phyloP scores from a whole-genome alignment of 1,140 invertebrate genomes.

The Drosophila neocordata region DNA sequence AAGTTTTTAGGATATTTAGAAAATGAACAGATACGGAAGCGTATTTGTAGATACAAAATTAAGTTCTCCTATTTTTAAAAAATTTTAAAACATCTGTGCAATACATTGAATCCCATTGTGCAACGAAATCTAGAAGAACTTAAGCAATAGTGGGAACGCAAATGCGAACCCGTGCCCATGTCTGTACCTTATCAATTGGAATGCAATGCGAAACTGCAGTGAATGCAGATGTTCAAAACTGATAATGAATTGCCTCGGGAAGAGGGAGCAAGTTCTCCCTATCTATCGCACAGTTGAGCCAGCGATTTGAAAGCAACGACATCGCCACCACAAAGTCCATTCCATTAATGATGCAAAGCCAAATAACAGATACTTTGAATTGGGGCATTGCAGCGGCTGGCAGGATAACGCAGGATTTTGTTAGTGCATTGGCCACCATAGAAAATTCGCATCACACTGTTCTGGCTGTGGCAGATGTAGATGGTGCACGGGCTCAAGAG shows the following conservation, averaged over 20 bases:
- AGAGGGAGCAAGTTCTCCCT: conserved; percentile 22
- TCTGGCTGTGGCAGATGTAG: conserved; percentile 90
- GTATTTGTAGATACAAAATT: neutral
- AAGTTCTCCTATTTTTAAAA: too few relatives aligned
- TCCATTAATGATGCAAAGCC: conserved; percentile 50
- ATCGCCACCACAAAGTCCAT: conserved; percentile 4
- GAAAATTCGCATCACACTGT: conserved; percentile 86
- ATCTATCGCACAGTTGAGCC: conserved; percentile 36
- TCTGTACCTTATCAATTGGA: conserved; percentile 48
- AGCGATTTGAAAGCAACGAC: conserved; percentile 19
- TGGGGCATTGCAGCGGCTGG: conserved; percentile 91
- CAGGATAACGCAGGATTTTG: conserved; percentile 92
- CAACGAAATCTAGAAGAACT: neutral
- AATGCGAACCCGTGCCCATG: neutral
- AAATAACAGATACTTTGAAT: conserved; percentile 40
- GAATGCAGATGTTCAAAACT: conserved; percentile 61
- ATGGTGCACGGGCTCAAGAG: conserved; percentile 86
- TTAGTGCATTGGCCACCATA: conserved; percentile 86
- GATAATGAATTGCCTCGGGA: conserved; percentile 51
- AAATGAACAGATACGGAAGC: neutral
- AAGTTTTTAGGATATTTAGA: neutral
- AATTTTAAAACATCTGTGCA: too few relatives aligned
- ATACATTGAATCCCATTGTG: neutral
- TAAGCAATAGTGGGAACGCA: neutral
- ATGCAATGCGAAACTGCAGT: conserved; percentile 60